phyloP scores from a whole-genome alignment of 2,888 invertebrate species.

The Drosophila longiperda region DNA sequence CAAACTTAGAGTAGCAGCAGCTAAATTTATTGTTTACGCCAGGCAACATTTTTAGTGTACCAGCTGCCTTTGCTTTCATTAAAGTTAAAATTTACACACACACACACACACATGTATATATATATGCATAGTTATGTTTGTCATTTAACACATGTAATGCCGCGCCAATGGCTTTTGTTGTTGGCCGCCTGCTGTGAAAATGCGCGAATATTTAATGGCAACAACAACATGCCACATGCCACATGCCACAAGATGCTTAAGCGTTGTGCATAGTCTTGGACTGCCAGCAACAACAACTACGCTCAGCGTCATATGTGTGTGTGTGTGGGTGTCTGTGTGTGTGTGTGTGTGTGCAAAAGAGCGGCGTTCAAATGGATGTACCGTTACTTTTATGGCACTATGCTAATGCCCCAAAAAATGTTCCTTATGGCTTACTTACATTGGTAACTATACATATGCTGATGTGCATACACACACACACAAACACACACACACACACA shows the following conservation, averaged over 20 bases:
- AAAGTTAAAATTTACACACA: conserved; percentile 55
- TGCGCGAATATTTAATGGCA: conserved; percentile 61
- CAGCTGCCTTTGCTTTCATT: conserved; percentile 69
- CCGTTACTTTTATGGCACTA: conserved; percentile 56
- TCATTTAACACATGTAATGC: conserved; percentile 72
- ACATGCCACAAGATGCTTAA: conserved; percentile 21
- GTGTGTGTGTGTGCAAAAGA: conserved; percentile 30
- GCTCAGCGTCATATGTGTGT: conserved; percentile 10
- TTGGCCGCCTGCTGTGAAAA: conserved; percentile 56
- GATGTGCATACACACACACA: conserved; percentile 18
- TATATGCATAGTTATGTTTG: conserved; percentile 68
- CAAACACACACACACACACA: background rate
- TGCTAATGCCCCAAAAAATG: conserved; percentile 50
- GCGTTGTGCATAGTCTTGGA: conserved; percentile 26
- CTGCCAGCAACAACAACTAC: conserved; percentile 27
- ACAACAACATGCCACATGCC: conserved; percentile 19
- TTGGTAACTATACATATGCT: background rate
- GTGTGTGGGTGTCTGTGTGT: conserved; percentile 19
- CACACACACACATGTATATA: background rate
- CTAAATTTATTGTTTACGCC: conserved; percentile 68
- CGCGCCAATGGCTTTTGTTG: conserved; percentile 62
- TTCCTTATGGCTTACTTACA: conserved; percentile 33
- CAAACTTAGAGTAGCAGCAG: conserved; percentile 20
- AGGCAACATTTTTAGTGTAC: conserved; percentile 61
- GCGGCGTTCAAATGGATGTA: conserved; percentile 47